These are phyloP conservation scores for Picus viridis DNA, from an alignment of 2,797 vertebrate species.

Conservation along the genomic window DNA sequence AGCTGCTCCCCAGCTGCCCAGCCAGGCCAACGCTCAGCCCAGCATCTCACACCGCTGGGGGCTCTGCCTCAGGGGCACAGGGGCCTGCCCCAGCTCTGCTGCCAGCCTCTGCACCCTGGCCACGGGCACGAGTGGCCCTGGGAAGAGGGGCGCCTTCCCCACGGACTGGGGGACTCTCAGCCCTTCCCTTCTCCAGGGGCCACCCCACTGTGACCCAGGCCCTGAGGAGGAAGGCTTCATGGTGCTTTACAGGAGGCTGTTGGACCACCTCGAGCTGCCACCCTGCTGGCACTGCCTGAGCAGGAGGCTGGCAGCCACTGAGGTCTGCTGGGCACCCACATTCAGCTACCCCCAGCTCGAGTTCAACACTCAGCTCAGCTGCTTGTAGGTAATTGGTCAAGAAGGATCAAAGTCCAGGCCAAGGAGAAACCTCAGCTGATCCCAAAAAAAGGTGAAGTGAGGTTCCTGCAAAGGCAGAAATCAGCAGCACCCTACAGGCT, in stretches of 20 bases:
- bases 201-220: too few species aligned
- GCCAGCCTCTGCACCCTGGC: not conserved
- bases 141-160: too few species aligned
- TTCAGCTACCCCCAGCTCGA: not conserved
- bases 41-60: too few species aligned
- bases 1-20: not conserved
- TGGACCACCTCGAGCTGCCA: too few species aligned
- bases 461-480: not conserved
- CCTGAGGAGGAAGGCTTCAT: too few species aligned
- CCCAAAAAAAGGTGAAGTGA: not conserved
- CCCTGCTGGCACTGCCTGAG: too few species aligned
- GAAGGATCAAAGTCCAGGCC: not conserved
- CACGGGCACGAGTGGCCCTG: not conserved
- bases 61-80: too few species aligned
- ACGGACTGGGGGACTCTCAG: too few species aligned
- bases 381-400: not conserved
- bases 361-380: not conserved
- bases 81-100: not conserved
- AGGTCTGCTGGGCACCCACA: not conserved
- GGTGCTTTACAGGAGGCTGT: too few species aligned
- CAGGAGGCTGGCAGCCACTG: not conserved
- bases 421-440: not conserved
- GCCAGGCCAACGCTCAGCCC: too few species aligned
- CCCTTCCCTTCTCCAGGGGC: too few species aligned
- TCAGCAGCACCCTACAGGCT: not conserved